These are phyloP conservation scores for Phrynocephalus guinanensis DNA, from an alignment of 2,797 vertebrate genomes.

Conservation along the genomic window DNA sequence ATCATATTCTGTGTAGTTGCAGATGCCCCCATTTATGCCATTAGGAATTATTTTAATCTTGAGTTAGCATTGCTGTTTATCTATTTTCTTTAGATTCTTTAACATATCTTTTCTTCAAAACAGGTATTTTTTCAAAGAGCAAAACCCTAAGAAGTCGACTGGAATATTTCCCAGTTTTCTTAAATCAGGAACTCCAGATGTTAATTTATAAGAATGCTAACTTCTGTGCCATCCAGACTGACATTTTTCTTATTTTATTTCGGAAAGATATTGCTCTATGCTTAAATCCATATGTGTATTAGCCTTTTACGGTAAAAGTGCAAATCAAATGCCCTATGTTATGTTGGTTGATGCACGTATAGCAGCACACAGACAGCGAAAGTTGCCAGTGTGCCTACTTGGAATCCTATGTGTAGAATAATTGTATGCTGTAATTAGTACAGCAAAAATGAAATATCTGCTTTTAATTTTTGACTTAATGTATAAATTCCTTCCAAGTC, in stretches of 20 bases:
- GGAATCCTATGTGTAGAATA: conserved; percentile 68
- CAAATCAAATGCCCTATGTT: conserved; percentile 62
- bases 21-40: not conserved
- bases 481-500: conserved; percentile 73
- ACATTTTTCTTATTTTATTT: conserved; percentile 79
- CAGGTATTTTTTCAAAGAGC: conserved; percentile 98
- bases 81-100: not conserved
- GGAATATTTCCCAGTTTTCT: conserved; percentile 76
- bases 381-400: conserved; percentile 64
- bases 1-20: not conserved
- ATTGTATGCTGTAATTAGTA: conserved; percentile 70
- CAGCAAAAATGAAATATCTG: conserved; percentile 65
- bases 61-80: not conserved
- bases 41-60: not conserved
- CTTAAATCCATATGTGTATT: conserved; percentile 79
- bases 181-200: conserved; percentile 71
- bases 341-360: conserved; percentile 60
- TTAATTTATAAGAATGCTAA: conserved; percentile 78
- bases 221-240: conserved; percentile 77
- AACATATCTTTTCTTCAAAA: conserved; percentile 32
- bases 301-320: conserved; percentile 68
- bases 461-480: conserved; percentile 76
- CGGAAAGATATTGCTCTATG: conserved; percentile 82
- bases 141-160: conserved; percentile 84
- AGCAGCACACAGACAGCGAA: conserved; percentile 70